These are phyloP conservation scores for Scatophagus argus DNA, from an alignment of 2,113 vertebrate species.

Conservation along the genomic window DNA sequence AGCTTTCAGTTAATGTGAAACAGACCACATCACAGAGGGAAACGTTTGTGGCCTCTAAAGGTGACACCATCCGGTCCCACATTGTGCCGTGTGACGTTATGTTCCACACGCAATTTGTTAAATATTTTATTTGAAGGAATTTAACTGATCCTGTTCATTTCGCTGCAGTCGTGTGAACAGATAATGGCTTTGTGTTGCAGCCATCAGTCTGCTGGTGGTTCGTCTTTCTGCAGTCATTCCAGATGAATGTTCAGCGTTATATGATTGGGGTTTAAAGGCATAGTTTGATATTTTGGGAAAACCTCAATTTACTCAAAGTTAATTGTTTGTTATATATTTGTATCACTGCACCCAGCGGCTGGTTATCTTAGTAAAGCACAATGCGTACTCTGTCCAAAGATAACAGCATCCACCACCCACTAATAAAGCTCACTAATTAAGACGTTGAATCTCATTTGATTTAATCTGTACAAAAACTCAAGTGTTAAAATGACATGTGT, in stretches of 20 bases:
- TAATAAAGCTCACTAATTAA: not conserved
- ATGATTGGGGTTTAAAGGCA: not conserved
- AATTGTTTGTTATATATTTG: not conserved
- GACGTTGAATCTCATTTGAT: not conserved
- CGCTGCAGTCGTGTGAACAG: not conserved
- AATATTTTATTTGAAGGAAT: not conserved
- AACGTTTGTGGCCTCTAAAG: not conserved
- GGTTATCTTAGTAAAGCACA: not conserved
- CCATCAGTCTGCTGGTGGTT: not conserved
- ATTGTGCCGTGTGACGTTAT: slow-evolving; percentile 1
- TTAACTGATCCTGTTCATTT: not conserved
- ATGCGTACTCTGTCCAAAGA: not conserved
- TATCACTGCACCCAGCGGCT: not conserved
- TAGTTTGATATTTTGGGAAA: not conserved
- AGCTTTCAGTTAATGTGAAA: not conserved
- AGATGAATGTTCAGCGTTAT: slow-evolving; percentile 32
- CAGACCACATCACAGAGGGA: not conserved
- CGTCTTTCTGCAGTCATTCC: not conserved
- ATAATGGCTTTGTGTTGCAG: slow-evolving; percentile 24
- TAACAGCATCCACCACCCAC: not conserved
- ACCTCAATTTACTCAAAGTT: not conserved
- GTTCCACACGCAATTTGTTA: not conserved
- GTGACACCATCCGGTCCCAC: not conserved
- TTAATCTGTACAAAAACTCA: too few species aligned
- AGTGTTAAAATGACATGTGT: not conserved